Percentiles rank a stretch among this genome's conserved stretches.
Conservation (phyloP, 2,888 invertebrate species). For the Arctia plantaginis region DNA sequence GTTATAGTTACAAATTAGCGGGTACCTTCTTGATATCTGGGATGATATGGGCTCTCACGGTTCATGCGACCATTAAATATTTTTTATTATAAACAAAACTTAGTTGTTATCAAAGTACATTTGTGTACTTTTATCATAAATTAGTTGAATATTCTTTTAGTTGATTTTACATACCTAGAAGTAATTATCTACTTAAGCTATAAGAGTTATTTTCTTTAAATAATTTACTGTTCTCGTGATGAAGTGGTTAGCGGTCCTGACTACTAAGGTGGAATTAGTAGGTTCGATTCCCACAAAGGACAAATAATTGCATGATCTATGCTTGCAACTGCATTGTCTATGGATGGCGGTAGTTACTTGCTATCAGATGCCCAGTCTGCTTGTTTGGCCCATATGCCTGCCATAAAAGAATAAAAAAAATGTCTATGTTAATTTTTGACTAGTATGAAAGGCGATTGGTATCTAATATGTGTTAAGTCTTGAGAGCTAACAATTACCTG, state of each 20-base stretch:
- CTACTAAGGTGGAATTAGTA: too few species aligned
- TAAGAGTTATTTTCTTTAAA: too few species aligned
- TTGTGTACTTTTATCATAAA: not conserved
- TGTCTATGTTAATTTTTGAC: not conserved
- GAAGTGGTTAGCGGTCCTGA: too few species aligned
- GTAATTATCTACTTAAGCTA: too few species aligned
- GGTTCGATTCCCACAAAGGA: too few species aligned
- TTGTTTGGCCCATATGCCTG: not conserved
- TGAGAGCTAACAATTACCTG: constrained; percentile 3
- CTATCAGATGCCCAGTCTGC: not conserved
- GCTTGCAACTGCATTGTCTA: too few species aligned
- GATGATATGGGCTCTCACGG: constrained; percentile 18
- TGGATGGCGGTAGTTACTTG: too few species aligned
- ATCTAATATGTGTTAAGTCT: not conserved
- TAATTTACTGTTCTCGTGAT: too few species aligned
- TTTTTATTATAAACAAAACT: not conserved
- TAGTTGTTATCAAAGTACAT: not conserved
- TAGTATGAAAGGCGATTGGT: not conserved
- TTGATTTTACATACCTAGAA: too few species aligned
- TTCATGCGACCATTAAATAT: not conserved
- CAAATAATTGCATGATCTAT: too few species aligned
- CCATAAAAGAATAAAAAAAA: too few species aligned
- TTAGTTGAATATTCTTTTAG: not conserved
- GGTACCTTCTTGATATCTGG: constrained; percentile 6
- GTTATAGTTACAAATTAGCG: constrained; percentile 33